These are phyloP conservation scores for Zelostemma sp. DNA, from an alignment of 1,140 invertebrate genomes.

Conservation along the genomic window DNA sequence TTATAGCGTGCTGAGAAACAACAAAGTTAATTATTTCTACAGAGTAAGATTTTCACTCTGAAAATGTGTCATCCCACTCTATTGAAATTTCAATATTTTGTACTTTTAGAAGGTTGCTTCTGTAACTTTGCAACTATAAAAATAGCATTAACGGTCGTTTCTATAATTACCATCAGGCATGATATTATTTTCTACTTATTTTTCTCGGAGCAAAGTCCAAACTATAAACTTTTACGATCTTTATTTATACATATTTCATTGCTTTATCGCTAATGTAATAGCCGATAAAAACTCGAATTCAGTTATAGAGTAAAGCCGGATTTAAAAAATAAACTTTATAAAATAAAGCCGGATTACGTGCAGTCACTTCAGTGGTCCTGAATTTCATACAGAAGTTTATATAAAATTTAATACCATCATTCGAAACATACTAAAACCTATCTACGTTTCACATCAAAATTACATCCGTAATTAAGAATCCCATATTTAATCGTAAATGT, in stretches of 20 bases:
- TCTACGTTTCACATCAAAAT: background rate
- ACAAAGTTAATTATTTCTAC: no score
- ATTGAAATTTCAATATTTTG: no score
- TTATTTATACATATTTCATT: slow-evolving; percentile 2
- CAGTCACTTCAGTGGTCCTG: background rate
- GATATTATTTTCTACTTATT: background rate
- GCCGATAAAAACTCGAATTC: background rate
- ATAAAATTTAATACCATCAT: no score
- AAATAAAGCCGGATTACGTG: background rate
- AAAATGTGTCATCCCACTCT: no score
- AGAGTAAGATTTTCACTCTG: no score
- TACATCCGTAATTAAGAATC: background rate
- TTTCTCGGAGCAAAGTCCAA: background rate
- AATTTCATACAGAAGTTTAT: background rate
- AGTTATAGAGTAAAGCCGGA: background rate
- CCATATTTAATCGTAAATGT: background rate
- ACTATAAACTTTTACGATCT: background rate
- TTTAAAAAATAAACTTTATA: background rate
- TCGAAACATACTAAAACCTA: background rate
- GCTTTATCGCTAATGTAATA: slow-evolving; percentile 2
- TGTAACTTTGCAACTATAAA: no score
- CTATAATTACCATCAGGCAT: background rate
- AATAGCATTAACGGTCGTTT: no score
- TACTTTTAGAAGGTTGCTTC: no score
- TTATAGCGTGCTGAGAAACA: no score